phyloP scores from a whole-genome alignment of 2,113 vertebrate species.

The Alethe castanea region DNA sequence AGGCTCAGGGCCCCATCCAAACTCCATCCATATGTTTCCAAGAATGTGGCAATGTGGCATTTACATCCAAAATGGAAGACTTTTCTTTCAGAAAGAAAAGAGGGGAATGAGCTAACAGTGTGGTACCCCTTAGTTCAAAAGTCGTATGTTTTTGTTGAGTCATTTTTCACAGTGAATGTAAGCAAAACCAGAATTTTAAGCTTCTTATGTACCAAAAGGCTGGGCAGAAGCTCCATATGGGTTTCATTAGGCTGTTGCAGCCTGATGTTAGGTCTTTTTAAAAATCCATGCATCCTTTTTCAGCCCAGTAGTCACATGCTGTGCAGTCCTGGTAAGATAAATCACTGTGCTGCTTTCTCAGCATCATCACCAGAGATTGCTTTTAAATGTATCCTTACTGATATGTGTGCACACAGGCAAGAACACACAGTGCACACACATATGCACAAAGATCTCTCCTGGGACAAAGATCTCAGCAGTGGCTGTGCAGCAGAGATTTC shows the following conservation, averaged over 20 bases:
- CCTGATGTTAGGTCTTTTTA: background rate
- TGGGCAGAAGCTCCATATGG: background rate
- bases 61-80: accelerated
- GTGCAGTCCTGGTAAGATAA: background rate
- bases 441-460: background rate
- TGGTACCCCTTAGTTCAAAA: background rate
- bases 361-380: accelerated
- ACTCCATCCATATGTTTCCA: background rate
- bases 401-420: background rate
- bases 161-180: background rate
- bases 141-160: background rate
- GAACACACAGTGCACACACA: accelerated
- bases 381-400: background rate
- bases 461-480: background rate
- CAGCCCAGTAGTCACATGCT: background rate
- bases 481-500: background rate
- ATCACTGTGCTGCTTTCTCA: background rate
- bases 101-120: background rate
- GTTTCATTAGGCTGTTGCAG: background rate
- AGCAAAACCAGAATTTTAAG: background rate
- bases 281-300: background rate
- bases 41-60: background rate
- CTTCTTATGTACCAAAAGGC: background rate
- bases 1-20: accelerated
- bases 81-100: background rate